Conservation (phyloP, 2,113 vertebrate species). For the Eupsittula cactorum region DNA sequence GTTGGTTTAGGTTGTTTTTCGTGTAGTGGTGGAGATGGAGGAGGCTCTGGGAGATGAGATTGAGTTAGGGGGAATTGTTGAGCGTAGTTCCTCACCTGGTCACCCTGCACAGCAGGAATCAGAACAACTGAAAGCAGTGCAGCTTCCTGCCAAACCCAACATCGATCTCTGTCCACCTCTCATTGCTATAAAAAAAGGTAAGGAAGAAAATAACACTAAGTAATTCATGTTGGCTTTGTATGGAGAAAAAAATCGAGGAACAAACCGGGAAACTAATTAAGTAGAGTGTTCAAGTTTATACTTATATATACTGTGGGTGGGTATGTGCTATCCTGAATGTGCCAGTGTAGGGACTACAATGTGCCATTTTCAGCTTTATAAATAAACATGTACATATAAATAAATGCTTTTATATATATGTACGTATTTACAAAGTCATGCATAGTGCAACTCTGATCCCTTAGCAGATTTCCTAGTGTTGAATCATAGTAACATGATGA, state of each 20-base stretch:
- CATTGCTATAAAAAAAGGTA: constrained; percentile 61
- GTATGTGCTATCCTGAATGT: neutral
- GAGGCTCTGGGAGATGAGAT: neutral
- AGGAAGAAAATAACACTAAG: neutral
- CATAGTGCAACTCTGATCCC: neutral
- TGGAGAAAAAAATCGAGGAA: neutral
- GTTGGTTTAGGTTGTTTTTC: neutral
- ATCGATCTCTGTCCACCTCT: constrained; percentile 50
- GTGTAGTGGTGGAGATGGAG: constrained; percentile 34
- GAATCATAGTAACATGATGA: neutral
- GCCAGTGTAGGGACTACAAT: neutral
- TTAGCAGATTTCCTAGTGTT: neutral
- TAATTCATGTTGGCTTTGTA: neutral
- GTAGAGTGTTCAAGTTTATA: neutral
- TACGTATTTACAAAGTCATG: neutral
- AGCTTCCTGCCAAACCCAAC: neutral
- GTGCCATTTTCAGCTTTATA: neutral
- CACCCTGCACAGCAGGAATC: neutral
- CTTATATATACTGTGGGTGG: neutral
- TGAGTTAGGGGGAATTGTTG: neutral
- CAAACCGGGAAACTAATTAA: neutral
- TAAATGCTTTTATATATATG: neutral
- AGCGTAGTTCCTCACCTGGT: neutral
- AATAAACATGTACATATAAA: neutral
- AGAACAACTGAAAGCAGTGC: neutral